Evolutionary conservation across 35 echinoderm and acorn worm genomes (phyloP).

Genomic region (Stichopus chloronotus): DNA sequence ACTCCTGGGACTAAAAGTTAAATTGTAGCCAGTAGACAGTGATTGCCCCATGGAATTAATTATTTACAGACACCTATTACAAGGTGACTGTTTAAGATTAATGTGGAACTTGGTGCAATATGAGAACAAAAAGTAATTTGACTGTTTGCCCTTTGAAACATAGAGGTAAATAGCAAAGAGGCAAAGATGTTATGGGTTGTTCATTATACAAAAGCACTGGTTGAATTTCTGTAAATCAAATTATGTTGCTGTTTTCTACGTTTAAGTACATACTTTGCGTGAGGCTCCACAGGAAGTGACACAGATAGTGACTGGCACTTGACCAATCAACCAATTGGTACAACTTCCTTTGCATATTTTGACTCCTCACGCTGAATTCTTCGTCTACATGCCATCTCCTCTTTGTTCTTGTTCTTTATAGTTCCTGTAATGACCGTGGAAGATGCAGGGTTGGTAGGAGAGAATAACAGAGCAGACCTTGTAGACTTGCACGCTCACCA

Average conservation of each 20-base stretch:
- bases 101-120: too few species aligned
- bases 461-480: background rate
- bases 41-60: background rate
- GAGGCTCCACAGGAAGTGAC: background rate
- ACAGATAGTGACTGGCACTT: background rate
- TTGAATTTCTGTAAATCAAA: background rate
- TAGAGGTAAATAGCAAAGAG: background rate
- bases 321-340: background rate
- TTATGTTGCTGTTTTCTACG: background rate
- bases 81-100: too few species aligned
- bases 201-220: background rate
- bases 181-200: background rate
- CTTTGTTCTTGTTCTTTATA: background rate
- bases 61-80: background rate
- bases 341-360: background rate
- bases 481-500: background rate
- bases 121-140: background rate
- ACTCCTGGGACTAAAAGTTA: background rate
- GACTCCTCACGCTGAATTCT: background rate
- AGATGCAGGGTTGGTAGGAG: background rate
- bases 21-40: background rate
- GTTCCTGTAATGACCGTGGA: background rate
- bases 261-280: background rate
- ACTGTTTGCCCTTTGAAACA: conserved; percentile 14
- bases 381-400: background rate